A percentile compares a stretch with the other conserved stretches of the same genome.
Evolutionary conservation across 2,888 invertebrate species (phyloP).

Genomic region (Perithous albicinctus): DNA sequence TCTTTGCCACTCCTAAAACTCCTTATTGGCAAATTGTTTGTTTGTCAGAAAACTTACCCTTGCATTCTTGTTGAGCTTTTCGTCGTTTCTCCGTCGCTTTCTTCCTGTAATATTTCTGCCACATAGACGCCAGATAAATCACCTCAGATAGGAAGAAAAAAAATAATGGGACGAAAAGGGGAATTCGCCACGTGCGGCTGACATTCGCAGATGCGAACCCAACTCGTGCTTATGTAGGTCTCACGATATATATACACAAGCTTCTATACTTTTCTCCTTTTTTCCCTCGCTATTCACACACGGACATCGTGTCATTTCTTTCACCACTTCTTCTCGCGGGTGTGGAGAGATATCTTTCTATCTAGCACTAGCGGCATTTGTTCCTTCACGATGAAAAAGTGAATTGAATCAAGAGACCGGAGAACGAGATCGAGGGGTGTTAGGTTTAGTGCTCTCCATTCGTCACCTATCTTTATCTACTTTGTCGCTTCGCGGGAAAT

Average conservation of each 20-base stretch:
- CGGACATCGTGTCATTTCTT: conserved; percentile 2
- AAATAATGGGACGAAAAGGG: not conserved
- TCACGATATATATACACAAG: conserved; percentile 3
- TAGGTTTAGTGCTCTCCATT: conserved; percentile 49
- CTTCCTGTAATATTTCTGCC: conserved; percentile 3
- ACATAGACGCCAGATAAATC: conserved; percentile 36
- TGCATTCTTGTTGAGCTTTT: not conserved
- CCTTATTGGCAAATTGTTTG: conserved; percentile 22
- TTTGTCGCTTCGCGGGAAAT: conserved; percentile 17
- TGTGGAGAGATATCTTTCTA: conserved; percentile 31
- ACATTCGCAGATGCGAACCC: conserved; percentile 4
- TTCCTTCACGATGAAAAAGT: conserved; percentile 19
- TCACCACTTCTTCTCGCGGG: not conserved
- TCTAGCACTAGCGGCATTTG: conserved; percentile 1
- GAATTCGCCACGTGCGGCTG: conserved; percentile 19
- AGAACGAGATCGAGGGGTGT: conserved; percentile 14
- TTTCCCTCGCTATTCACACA: conserved; percentile 24
- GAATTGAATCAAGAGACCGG: conserved; percentile 48
- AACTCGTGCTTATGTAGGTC: not conserved
- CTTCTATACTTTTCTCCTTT: conserved; percentile 9
- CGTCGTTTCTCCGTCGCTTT: not conserved
- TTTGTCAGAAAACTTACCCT: not conserved
- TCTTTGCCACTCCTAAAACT: not conserved
- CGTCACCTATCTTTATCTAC: conserved; percentile 51
- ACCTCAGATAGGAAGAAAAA: conserved; percentile 9